Percentiles rank a stretch among this genome's conserved stretches.
Conservation (phyloP, 1,140 invertebrate species). For the Calosoma granatense region DNA sequence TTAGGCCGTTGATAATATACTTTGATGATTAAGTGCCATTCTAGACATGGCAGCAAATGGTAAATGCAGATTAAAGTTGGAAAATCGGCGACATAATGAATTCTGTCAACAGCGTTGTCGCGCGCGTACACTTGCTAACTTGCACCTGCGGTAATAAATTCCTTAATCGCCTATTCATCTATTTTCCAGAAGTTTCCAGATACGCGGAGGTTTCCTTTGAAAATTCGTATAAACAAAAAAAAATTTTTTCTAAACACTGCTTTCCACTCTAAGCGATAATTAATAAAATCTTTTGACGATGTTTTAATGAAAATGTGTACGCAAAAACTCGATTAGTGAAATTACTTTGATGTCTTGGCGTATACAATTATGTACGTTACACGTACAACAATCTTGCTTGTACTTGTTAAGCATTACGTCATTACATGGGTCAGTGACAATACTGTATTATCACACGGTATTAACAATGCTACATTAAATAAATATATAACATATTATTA, state of each 20-base stretch:
- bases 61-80: not conserved
- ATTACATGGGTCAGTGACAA: too few relatives aligned
- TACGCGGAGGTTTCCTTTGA: not conserved
- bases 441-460: too few relatives aligned
- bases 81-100: not conserved
- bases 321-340: slow-evolving; percentile 6
- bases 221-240: not conserved
- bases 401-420: too few relatives aligned
- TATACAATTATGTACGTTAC: slow-evolving; percentile 5
- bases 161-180: slow-evolving; percentile 1
- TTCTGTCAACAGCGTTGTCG: not conserved
- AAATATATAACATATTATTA: too few relatives aligned
- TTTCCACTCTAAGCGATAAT: not conserved
- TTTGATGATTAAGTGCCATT: too few relatives aligned
- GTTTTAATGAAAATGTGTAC: slow-evolving; percentile 6
- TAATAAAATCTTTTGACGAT: slow-evolving; percentile 5
- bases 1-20: too few relatives aligned
- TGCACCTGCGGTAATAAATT: not conserved
- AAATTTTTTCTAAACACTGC: not conserved
- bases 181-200: slow-evolving; percentile 1
- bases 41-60: too few relatives aligned
- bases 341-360: slow-evolving; percentile 8
- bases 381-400: not conserved
- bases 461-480: too few relatives aligned
- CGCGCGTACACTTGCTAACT: not conserved